Conservation (phyloP, 2,888 invertebrate genomes). For the Sinelater perroti region DNA sequence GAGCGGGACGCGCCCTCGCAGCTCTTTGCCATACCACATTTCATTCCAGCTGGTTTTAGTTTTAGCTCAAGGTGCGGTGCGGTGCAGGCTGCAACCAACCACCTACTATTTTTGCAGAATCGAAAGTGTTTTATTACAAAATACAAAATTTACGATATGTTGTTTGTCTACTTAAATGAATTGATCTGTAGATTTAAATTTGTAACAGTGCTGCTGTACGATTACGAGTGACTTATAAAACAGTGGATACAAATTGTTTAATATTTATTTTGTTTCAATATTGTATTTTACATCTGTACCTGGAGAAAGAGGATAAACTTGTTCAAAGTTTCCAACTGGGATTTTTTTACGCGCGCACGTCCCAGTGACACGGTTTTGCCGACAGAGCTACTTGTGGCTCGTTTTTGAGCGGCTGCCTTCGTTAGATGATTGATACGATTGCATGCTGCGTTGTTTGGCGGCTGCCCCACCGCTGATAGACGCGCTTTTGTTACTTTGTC, state of each 20-base stretch:
- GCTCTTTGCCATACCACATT: slow-evolving; percentile 49
- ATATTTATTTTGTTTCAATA: slow-evolving; percentile 54
- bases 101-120: slow-evolving; percentile 57
- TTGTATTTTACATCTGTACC: slow-evolving; percentile 7
- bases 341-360: too few relatives aligned
- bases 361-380: too few relatives aligned
- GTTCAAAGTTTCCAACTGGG: too few relatives aligned
- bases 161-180: slow-evolving; percentile 54
- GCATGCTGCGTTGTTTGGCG: too few relatives aligned
- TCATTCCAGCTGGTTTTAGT: slow-evolving; percentile 54
- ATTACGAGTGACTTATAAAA: slow-evolving; percentile 60
- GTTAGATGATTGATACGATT: too few relatives aligned
- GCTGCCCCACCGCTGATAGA: too few relatives aligned
- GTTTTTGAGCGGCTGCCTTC: too few relatives aligned
- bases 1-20: slow-evolving; percentile 42
- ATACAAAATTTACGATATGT: slow-evolving; percentile 48
- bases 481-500: too few relatives aligned
- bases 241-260: slow-evolving; percentile 61
- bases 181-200: slow-evolving; percentile 55
- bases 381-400: too few relatives aligned
- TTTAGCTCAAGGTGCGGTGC: slow-evolving; percentile 39
- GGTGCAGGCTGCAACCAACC: slow-evolving; percentile 43
- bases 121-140: slow-evolving; percentile 45
- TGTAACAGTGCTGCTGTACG: slow-evolving; percentile 60
- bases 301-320: too few relatives aligned